phyloP scores from a whole-genome alignment of 2,888 invertebrate genomes.

The Oxyteleia sp. region DNA sequence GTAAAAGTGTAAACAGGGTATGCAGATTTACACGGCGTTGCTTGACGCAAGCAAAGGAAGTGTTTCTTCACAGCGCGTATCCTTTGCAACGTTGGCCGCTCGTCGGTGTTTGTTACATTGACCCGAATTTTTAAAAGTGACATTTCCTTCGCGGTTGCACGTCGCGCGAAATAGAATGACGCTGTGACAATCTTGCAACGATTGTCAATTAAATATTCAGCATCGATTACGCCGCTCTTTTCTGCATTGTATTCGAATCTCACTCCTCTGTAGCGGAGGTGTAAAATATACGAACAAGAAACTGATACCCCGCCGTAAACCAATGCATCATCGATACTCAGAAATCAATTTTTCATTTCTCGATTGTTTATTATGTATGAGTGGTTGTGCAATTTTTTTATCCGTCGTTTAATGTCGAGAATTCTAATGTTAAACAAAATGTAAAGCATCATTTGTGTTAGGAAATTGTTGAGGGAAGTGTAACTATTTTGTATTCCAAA shows the following conservation, averaged over 20 bases:
- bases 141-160: constrained; percentile 55
- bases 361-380: constrained; percentile 16
- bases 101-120: constrained; percentile 68
- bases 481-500: no score
- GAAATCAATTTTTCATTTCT: constrained; percentile 34
- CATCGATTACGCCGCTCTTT: constrained; percentile 63
- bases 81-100: constrained; percentile 41
- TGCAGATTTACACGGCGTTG: not conserved
- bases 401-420: not conserved
- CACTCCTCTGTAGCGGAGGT: constrained; percentile 67
- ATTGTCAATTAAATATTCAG: constrained; percentile 64
- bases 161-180: constrained; percentile 35
- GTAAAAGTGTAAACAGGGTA: constrained; percentile 14
- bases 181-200: constrained; percentile 49
- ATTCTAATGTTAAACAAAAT: no score
- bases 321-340: constrained; percentile 39
- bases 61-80: constrained; percentile 60
- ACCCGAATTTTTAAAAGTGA: constrained; percentile 70
- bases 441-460: no score
- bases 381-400: constrained; percentile 11
- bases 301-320: constrained; percentile 45
- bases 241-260: constrained; percentile 65
- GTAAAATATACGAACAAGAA: constrained; percentile 45
- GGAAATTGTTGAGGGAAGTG: no score
- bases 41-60: constrained; percentile 53